A percentile compares a stretch with the other conserved stretches of the same genome.
Evolutionary conservation across 2,888 invertebrate genomes (phyloP).

Genomic region (Thera obeliscata): DNA sequence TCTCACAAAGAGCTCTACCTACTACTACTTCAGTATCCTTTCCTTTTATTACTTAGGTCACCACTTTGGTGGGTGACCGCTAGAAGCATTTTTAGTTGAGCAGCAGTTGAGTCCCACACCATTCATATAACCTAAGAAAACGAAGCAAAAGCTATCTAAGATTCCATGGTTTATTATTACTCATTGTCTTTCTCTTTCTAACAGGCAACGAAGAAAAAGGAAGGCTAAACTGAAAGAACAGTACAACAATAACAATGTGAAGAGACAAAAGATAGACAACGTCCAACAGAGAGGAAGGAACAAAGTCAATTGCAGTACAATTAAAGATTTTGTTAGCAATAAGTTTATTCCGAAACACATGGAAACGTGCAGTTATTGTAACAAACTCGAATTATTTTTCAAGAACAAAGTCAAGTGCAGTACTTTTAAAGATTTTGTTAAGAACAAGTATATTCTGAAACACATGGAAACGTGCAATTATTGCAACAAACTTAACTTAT

Average conservation of each 20-base stretch:
- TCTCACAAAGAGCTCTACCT: too few species aligned
- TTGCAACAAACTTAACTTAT: not conserved
- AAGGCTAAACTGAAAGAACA: not conserved
- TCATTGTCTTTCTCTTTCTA: not conserved
- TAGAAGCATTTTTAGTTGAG: too few species aligned
- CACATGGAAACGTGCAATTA: not conserved
- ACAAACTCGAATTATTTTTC: too few species aligned
- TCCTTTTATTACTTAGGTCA: too few species aligned
- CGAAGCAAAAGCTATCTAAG: too few species aligned
- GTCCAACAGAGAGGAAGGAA: not conserved
- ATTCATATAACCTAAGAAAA: too few species aligned
- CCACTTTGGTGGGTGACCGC: too few species aligned
- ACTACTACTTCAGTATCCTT: too few species aligned
- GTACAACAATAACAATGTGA: not conserved
- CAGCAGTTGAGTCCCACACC: too few species aligned
- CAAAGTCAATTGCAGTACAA: not conserved
- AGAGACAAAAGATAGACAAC: not conserved
- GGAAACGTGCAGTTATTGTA: not conserved
- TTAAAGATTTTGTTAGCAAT: slow-evolving; percentile 1
- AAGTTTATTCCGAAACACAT: not conserved
- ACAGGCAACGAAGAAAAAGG: not conserved
- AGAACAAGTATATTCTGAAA: not conserved
- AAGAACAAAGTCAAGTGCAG: not conserved
- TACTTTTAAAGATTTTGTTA: not conserved
- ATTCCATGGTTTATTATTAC: too few species aligned